phyloP scores from a whole-genome alignment of 2,113 vertebrate genomes.

The Chaetodon trifascialis region DNA sequence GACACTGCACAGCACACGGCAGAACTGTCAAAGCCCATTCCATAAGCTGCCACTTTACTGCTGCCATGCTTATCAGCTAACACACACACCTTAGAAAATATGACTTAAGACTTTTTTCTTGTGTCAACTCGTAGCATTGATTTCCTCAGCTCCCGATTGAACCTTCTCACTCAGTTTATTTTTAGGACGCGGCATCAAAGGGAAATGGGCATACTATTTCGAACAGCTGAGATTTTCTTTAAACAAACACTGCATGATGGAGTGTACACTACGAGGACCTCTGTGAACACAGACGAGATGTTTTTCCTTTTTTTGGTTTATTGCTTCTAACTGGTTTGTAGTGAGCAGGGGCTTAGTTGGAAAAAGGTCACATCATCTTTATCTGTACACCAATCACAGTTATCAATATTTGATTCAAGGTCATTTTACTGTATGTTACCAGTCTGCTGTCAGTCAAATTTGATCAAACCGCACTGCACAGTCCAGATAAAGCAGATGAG shows the following conservation, averaged over 20 bases:
- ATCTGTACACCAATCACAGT: neutral
- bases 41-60: slow-evolving; percentile 25
- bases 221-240: neutral
- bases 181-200: neutral
- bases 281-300: neutral
- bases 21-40: slow-evolving; percentile 29
- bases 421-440: neutral
- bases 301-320: neutral
- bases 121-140: slow-evolving; percentile 1
- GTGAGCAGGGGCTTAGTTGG: neutral
- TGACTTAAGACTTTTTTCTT: slow-evolving; percentile 19
- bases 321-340: neutral
- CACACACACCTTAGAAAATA: slow-evolving; percentile 21
- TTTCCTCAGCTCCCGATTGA: neutral
- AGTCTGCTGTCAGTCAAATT: neutral
- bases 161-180: neutral
- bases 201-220: neutral
- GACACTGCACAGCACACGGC: neutral
- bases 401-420: neutral
- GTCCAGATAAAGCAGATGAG: neutral
- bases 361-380: neutral
- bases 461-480: neutral
- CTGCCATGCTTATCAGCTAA: slow-evolving; percentile 8
- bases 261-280: neutral
- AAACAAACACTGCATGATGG: neutral